Base-by-base conservation (phyloP, 2,888 invertebrate species). In the Acronicta aceris region DNA sequence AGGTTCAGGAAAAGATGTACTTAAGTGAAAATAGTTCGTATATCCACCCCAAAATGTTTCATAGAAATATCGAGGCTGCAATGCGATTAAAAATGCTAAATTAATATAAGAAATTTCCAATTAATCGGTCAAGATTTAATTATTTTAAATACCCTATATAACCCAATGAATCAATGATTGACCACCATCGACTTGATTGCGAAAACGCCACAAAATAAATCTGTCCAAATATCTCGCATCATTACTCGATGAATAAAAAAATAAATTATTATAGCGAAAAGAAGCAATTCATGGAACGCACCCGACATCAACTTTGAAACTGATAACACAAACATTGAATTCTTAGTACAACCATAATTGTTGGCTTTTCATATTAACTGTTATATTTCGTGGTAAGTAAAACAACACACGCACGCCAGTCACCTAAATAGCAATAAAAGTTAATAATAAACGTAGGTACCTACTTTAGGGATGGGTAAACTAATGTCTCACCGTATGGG, bases 251-350 rank as follows among this genome's bases (percentile, higher is more conserved):
- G n/a, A 54, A 47, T 43, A 54, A 36, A 58, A 49, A 30, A 43
- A 50, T 15, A 41, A 49, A 36, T 51, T 36, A 56, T 61, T 61
- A 53, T 30, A 56, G 43, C 25, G 40, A 68, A 72, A 70, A 69
- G 42, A 63, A 61, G 33, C 52, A 60, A 55, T 83, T 83, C 82
- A 43, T 52, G 58, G 81, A 82, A 83, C 59, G 57, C 42, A 60
- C n/a, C 53, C 57, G 21, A 66, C 71, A 68, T 74, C 52, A 59
- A 71, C 69, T 65, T 76, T 59, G 48, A 70, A 71, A 77, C 75
- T 79, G 76, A 76, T 76, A 81, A 78, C 66, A 68, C 60, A 78
- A 78, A 78, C 77, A 75, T 30, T 52, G 46, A 61, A 51, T 82
- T 82, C 83, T 70, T 58, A 61, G 82, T 76, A 79, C n/a, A 33